These are phyloP conservation scores for Spilogale gracilis DNA, from an alignment of 2,113 vertebrate genomes.

Conservation along the genomic window DNA sequence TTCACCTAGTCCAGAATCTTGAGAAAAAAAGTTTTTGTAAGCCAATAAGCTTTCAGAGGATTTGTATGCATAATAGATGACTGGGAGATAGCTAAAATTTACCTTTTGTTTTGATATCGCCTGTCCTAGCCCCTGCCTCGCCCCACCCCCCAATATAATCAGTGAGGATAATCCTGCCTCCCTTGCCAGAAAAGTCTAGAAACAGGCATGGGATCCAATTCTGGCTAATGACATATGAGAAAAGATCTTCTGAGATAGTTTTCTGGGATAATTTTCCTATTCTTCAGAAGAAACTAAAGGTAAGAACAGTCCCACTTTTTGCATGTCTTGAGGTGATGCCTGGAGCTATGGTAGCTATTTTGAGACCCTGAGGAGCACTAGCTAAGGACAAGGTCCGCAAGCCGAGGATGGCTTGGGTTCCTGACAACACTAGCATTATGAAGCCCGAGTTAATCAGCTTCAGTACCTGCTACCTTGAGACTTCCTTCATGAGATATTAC, in stretches of 20 bases:
- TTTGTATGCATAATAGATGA: background rate
- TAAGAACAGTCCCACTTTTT: background rate
- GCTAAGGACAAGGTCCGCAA: background rate
- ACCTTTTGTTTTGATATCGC: background rate
- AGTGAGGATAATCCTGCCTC: background rate
- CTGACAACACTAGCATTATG: background rate
- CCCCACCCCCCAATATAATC: background rate
- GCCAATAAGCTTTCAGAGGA: background rate
- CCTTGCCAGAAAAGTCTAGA: conserved; percentile 1
- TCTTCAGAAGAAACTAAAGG: conserved; percentile 9
- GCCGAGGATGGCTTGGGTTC: background rate
- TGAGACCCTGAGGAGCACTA: background rate
- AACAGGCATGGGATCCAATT: background rate
- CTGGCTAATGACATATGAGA: background rate
- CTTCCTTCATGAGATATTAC: background rate
- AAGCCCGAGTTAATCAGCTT: background rate
- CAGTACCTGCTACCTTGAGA: background rate
- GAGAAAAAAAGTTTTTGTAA: conserved; percentile 18
- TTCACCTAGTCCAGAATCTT: background rate
- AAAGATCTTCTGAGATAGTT: background rate
- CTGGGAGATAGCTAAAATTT: background rate
- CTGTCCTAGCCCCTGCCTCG: background rate
- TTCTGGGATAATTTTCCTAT: background rate
- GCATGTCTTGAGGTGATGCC: background rate
- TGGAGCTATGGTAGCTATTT: background rate